Evolutionary conservation across 2,113 vertebrate genomes (phyloP).

Genomic region (Hipposideros armiger): DNA sequence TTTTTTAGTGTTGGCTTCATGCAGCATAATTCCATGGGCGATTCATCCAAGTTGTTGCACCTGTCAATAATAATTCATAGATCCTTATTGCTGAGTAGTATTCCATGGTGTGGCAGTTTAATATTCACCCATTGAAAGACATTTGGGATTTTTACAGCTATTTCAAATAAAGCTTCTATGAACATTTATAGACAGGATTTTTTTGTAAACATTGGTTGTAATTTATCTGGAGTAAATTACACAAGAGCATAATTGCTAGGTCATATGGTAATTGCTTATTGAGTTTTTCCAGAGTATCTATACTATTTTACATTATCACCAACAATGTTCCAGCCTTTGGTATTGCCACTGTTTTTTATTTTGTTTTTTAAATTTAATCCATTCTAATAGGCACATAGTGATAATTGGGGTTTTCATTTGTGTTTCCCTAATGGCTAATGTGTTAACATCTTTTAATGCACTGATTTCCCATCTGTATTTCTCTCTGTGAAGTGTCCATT

Average conservation of each 20-base stretch:
- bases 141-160: neutral
- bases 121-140: neutral
- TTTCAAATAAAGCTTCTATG: neutral
- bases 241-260: neutral
- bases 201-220: neutral
- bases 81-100: neutral
- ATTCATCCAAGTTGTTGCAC: neutral
- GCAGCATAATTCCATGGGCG: neutral
- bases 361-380: neutral
- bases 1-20: neutral
- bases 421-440: neutral
- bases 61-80: neutral
- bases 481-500: neutral
- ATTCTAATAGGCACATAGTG: neutral
- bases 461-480: neutral
- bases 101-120: neutral
- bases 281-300: neutral
- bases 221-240: conserved; percentile 2
- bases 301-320: neutral
- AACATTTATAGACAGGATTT: neutral
- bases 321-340: neutral
- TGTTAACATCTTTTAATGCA: neutral
- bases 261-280: neutral
- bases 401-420: neutral
- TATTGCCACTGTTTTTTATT: neutral